Percentiles rank a stretch among this genome's conserved stretches.
Conservation (phyloP, 2,888 invertebrate species). For the Keiferia lycopersicella region DNA sequence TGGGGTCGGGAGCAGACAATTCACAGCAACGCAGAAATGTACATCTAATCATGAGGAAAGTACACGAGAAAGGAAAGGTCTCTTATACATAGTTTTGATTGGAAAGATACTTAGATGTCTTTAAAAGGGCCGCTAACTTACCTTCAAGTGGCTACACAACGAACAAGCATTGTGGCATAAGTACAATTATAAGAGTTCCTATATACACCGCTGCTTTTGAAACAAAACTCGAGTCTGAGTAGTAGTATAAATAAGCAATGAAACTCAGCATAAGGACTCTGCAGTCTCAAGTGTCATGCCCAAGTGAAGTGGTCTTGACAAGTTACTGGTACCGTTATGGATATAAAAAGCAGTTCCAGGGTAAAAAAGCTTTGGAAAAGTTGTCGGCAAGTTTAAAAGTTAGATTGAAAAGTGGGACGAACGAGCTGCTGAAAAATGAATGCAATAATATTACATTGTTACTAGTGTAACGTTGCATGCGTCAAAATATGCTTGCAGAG, state of each 20-base stretch:
- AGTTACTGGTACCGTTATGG: conserved; percentile 17
- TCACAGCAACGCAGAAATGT: too few relatives aligned
- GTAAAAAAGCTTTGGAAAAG: background rate
- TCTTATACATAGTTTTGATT: background rate
- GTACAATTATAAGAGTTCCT: background rate
- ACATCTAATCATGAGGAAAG: too few relatives aligned
- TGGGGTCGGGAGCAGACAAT: too few relatives aligned
- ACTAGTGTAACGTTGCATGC: too few relatives aligned
- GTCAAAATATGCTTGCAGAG: too few relatives aligned
- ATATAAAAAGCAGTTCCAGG: conserved; percentile 14
- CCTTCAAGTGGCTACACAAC: conserved; percentile 16
- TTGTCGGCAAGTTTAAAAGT: conserved; percentile 1
- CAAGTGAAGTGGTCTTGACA: conserved; percentile 18
- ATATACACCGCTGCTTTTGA: background rate
- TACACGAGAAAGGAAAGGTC: too few relatives aligned
- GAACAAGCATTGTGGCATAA: background rate
- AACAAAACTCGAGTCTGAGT: background rate
- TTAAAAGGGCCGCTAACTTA: conserved; percentile 19
- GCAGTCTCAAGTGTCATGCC: background rate
- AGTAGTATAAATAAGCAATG: background rate
- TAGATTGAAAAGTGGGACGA: background rate
- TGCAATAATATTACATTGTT: too few relatives aligned
- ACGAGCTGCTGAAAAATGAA: background rate
- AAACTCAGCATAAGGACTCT: background rate
- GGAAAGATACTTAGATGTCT: background rate